Evolutionary conservation across 2,888 invertebrate species (phyloP).

Genomic region (Pheosia gnoma): DNA sequence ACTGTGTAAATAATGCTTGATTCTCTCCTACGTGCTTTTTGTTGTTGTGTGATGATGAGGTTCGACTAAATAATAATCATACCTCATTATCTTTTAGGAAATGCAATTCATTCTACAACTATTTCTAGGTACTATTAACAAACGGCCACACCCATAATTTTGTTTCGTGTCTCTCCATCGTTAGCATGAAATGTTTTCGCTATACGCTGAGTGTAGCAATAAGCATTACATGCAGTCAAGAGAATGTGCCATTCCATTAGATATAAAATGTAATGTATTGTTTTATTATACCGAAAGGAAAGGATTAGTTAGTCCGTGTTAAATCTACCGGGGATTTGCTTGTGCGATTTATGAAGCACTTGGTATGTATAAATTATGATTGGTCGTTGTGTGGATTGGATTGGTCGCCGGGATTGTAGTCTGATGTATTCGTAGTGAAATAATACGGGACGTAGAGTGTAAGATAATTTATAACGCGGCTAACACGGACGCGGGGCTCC

Average conservation of each 20-base stretch:
- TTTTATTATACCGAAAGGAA: slow-evolving; percentile 53
- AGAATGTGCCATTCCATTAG: slow-evolving; percentile 51
- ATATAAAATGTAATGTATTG: slow-evolving; percentile 54
- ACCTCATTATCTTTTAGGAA: background rate
- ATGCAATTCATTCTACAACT: slow-evolving; percentile 3
- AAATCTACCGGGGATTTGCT: slow-evolving; percentile 63
- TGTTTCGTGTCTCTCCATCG: slow-evolving; percentile 52
- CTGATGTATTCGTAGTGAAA: slow-evolving; percentile 77
- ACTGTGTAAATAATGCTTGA: slow-evolving; percentile 18
- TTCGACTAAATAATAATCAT: background rate
- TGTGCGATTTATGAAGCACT: slow-evolving; percentile 66
- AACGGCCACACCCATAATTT: slow-evolving; percentile 26
- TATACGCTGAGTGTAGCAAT: slow-evolving; percentile 36
- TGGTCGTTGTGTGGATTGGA: slow-evolving; percentile 66
- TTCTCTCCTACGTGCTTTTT: background rate
- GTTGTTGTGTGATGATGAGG: slow-evolving; percentile 1
- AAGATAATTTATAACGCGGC: slow-evolving; percentile 77
- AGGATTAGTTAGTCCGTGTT: slow-evolving; percentile 58
- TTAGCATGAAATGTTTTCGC: slow-evolving; percentile 52
- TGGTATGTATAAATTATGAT: slow-evolving; percentile 70
- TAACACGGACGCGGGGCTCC: slow-evolving; percentile 65
- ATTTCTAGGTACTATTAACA: slow-evolving; percentile 8
- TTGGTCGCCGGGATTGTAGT: slow-evolving; percentile 66
- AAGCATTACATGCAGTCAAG: slow-evolving; percentile 51
- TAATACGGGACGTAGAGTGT: slow-evolving; percentile 74